Base-by-base conservation (phyloP, 2,888 invertebrate species). In the Lissonota sp. region DNA sequence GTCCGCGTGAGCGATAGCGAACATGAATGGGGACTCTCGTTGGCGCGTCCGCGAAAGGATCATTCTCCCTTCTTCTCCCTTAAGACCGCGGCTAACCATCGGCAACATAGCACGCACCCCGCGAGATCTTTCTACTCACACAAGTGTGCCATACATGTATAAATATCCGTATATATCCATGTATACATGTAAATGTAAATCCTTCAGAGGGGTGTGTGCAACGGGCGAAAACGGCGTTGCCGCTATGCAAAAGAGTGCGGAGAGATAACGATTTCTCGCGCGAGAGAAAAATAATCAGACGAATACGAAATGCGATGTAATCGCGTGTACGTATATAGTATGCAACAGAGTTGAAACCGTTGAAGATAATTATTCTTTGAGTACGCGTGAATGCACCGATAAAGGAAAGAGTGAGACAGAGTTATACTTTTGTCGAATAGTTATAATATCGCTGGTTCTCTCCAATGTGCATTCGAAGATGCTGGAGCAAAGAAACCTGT, bases 1-100 rank as follows among this genome's bases (percentile, higher is more conserved):
- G 84, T 84, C 85, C 82, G 84, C 83, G 83, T 83, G 83, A 84
- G 85, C 84, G 87, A 86, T 86, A 85, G 84, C 75, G 74, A 84
- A 86, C 86, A 85, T 86, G 86, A 86, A 86, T 86, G 86, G 86
- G 85, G 85, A 85, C 76, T 69, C 69, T 77, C 69, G 70, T 55
- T 42, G 66, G 72, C 72, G 60, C 67, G 63, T 70, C 70, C 74
- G 57, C 53, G 63, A 55, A 60, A 75, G 66, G 75, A 80, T 71
- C 64, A 76, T 80, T 76, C 67, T 51, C 64, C 79, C 26, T 26
- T 26, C 26, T 3, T 53, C 53, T 14, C 53, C 53, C 6, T 6
- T 12, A 14, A 12, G 14, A 14, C 66, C 53, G 58, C 62, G 44
- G 40, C 26, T 26, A 26, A 26, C 51, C 37, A 64, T 16, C 75